A percentile compares a stretch with the other conserved stretches of the same genome.
Conservation (phyloP, 2,888 invertebrate genomes). For the Aleiodes testaceus region DNA sequence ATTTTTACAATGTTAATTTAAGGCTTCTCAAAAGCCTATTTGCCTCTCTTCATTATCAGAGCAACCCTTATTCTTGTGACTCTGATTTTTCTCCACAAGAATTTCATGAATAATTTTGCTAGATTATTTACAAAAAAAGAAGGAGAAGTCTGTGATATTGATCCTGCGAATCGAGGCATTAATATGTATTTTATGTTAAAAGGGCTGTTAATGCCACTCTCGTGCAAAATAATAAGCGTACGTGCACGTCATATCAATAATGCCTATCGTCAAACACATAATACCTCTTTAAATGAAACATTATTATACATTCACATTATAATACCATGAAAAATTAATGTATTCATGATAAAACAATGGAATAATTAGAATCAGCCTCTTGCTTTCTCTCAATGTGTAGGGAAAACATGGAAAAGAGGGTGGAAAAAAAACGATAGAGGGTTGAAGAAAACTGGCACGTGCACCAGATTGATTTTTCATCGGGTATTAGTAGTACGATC, state of each 20-base stretch:
- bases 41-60: no score
- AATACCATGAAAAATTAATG: background rate
- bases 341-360: no score
- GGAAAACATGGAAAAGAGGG: background rate
- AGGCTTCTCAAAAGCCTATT: constrained; percentile 26
- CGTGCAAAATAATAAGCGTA: constrained; percentile 18
- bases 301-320: background rate
- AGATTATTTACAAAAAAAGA: background rate
- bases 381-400: background rate
- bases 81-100: background rate
- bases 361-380: no score
- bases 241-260: constrained; percentile 4
- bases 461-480: constrained; percentile 41
- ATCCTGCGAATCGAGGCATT: background rate
- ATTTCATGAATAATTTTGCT: background rate
- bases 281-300: background rate
- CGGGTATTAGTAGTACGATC: background rate
- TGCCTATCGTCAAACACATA: background rate
- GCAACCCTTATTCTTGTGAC: no score
- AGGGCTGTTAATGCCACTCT: constrained; percentile 1
- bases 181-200: constrained; percentile 16
- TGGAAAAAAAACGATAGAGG: background rate
- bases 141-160: background rate
- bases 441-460: constrained; percentile 21
- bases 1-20: constrained; percentile 13